Base-by-base conservation (phyloP, 1,140 invertebrate species). In the Eciton burchellii region DNA sequence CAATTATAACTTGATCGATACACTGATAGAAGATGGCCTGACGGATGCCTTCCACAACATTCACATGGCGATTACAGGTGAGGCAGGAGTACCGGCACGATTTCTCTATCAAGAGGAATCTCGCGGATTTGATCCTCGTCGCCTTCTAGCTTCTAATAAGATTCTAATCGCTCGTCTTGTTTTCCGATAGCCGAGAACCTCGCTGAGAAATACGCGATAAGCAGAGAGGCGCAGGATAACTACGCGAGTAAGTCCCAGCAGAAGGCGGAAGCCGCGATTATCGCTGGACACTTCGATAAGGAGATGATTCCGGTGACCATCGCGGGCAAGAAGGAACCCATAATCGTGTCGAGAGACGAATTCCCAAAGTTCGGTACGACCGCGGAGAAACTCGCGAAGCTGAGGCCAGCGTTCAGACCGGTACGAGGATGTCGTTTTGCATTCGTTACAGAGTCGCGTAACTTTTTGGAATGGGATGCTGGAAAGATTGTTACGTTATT, bases 51-150 rank as follows among this genome's bases (percentile, higher is more conserved):
- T 98, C 92, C 90, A 95, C 87, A 94, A 95, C 85, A 95, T 97
- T 82, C 97, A 97, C 88, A 98, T 98, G 98, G 98, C 97, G 76
- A 93, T 97, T 59, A 98, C 98, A 88, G 97, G 97, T 97, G 94
- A 74, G 29, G 47, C n/a, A 70, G 71, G 1, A 82, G 35, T 74
- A 60, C 59, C 16, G n/a, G 12, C 47, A 35, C 35, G 57, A 24
- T 65, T 63, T 11, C 57, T 60, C 0, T 6, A 82, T 52, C 66
- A 49, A 6, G 35, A 35, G 35, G 35, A 35, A 35, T 35, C 6
- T 35, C 35, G 6, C 35, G 35, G 6, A 6, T 35, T 6, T 35
- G 6, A 35, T 35, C 35, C 35, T 35, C 35, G 6, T 6, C 35
- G 35, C n/a, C n/a, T n/a, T n/a, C n/a, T n/a, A n/a, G 12, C 21